A percentile compares a stretch with the other conserved stretches of the same genome.
Evolutionary conservation across 2,888 invertebrate genomes (phyloP).

Genomic region (Heterodera filipjevi): DNA sequence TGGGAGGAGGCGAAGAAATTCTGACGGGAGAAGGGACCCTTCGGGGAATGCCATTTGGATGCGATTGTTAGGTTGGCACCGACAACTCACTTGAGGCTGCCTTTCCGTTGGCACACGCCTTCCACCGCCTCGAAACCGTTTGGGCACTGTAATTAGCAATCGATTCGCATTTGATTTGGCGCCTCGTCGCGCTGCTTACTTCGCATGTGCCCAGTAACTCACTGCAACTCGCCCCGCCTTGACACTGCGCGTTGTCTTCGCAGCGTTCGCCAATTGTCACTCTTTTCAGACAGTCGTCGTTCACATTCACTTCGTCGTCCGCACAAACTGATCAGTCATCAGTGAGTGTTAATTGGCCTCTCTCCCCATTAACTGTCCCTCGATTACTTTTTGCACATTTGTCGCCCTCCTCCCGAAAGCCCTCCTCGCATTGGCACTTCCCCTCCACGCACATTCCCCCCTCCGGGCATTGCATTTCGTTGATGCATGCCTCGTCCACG

Average conservation of each 20-base stretch:
- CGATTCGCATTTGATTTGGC: background rate
- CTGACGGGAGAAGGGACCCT: no score
- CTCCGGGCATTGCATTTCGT: constrained; percentile 55
- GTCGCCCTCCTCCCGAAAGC: constrained; percentile 52
- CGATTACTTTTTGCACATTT: constrained; percentile 42
- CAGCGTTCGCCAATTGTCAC: constrained; percentile 53
- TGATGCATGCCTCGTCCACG: constrained; percentile 53
- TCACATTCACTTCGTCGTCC: constrained; percentile 50
- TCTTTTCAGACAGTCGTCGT: constrained; percentile 53
- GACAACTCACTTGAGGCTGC: background rate
- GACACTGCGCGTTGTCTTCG: constrained; percentile 57
- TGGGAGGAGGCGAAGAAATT: background rate
- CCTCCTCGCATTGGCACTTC: constrained; percentile 57
- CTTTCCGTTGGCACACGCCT: constrained; percentile 41
- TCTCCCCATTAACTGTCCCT: background rate
- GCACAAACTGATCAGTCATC: constrained; percentile 43
- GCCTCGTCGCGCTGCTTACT: constrained; percentile 40
- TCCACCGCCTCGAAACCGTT: constrained; percentile 46
- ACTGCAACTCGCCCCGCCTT: constrained; percentile 49
- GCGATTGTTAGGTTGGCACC: background rate
- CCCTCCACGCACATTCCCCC: constrained; percentile 53
- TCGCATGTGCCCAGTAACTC: constrained; percentile 46
- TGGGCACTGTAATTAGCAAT: constrained; percentile 50
- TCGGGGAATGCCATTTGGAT: background rate
- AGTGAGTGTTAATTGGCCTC: background rate